Base-by-base conservation (phyloP, 1,140 invertebrate genomes). In the Mizuhopecten yessoensis region DNA sequence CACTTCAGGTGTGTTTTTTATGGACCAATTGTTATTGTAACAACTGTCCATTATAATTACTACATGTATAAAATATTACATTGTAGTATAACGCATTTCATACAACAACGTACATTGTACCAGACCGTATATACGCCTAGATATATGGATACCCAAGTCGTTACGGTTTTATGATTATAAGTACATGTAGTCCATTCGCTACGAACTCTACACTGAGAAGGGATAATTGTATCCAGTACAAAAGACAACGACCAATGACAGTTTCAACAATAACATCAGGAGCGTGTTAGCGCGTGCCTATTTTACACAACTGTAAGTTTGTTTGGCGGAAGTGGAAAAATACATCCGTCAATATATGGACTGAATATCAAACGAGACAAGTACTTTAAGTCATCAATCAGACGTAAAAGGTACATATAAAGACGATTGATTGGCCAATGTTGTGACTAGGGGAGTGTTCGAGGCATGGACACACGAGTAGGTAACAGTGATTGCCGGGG, bases 401-500 rank as follows among this genome's bases (percentile, higher is more conserved):
- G n/a, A 0, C 1, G 11, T 29, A 75, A 75, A 75, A 45, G 9
- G 0, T 75, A 75, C n/a, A 75, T 75, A 17, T 3, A 75, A 75
- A 75, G n/a, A 17, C 23, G n/a, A 75, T 75, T 75, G 57, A 75
- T 75, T 75, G 57, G 57, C n/a, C 17, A 75, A 3, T 75, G 57
- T 75, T 75, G 29, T 29, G 57, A 17, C 23, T 5, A 29, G 57
- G 57, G 57, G 57, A 75, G 57, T 75, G 57, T n/a, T 75, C 57
- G 29, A 75, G 57, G 57, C 57, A 75, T n/a, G 57, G 57, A n/a
- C 57, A 29, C n/a, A n/a, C n/a, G 57, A 75, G 57, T 75, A 75
- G 57, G 3, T 75, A 29, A 9, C n/a, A 13, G 23, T 75, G n/a
- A 75, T 75, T 75, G 57, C 17, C 57, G 57, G n/a, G 45, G 57